phyloP scores from a whole-genome alignment of 30 jellyfish, hydroid and myxozoan species.

The Pelagia noctiluca region DNA sequence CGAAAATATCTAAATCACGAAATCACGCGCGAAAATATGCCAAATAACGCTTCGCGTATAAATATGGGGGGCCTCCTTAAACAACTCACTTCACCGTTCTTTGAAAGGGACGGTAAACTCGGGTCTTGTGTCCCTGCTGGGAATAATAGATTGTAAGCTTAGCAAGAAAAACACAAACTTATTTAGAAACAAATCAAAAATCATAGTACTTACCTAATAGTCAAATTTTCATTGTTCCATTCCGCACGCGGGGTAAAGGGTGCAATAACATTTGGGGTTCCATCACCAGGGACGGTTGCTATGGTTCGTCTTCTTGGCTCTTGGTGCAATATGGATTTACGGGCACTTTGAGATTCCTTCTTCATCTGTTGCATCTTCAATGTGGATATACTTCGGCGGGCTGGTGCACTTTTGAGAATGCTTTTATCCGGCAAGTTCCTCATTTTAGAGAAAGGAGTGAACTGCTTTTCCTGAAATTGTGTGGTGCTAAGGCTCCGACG shows the following conservation, averaged over 20 bases:
- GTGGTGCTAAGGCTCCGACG: not conserved
- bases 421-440: constrained; percentile 39
- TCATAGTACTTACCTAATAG: constrained; percentile 55
- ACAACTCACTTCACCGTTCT: too few relatives aligned
- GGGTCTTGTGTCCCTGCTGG: too few relatives aligned
- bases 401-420: constrained; percentile 51
- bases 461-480: not conserved
- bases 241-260: constrained; percentile 69
- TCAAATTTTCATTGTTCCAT: constrained; percentile 71
- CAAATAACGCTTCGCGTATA: too few relatives aligned
- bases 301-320: not conserved
- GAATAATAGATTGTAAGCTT: too few relatives aligned
- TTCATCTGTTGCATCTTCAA: not conserved
- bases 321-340: not conserved
- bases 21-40: too few relatives aligned
- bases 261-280: constrained; percentile 29
- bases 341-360: not conserved
- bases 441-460: constrained; percentile 18
- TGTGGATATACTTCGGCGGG: constrained; percentile 12
- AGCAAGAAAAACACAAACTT: too few relatives aligned
- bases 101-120: too few relatives aligned
- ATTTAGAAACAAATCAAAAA: too few relatives aligned
- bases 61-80: too few relatives aligned
- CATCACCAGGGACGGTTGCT: not conserved
- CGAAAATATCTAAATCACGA: too few relatives aligned